A percentile compares a stretch with the other conserved stretches of the same genome.
These are phyloP conservation scores for Hydractinia symbiolongicarpus DNA, from an alignment of 30 jellyfish, hydroid and myxozoan species.

Conservation along the genomic window DNA sequence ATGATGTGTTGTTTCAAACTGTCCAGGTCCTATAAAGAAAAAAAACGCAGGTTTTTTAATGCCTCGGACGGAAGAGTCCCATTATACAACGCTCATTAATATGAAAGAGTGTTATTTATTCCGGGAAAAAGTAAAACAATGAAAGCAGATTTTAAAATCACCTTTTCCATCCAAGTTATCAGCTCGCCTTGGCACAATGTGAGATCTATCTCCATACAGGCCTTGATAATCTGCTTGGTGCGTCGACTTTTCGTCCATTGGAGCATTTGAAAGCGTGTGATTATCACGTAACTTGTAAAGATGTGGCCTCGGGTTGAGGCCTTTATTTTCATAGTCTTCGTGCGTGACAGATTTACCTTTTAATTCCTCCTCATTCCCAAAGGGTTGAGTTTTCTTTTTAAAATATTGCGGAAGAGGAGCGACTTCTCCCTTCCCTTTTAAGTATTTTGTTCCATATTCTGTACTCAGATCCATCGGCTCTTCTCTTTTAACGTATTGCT, in stretches of 20 bases:
- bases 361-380: neutral
- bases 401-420: conserved; percentile 5
- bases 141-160: neutral
- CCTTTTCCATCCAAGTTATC: conserved; percentile 6
- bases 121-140: neutral
- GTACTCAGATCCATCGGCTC: conserved; percentile 20
- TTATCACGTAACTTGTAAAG: neutral
- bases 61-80: no score
- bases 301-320: neutral
- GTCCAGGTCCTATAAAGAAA: conserved; percentile 10
- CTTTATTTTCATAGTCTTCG: conserved; percentile 1
- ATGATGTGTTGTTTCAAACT: conserved; percentile 11
- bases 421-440: conserved; percentile 18
- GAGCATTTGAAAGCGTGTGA: neutral
- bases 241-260: neutral
- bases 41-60: neutral
- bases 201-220: neutral
- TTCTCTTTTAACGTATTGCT: neutral
- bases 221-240: conserved; percentile 21
- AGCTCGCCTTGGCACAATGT: neutral
- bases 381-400: conserved; percentile 5
- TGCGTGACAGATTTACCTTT: conserved; percentile 16
- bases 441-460: conserved; percentile 17
- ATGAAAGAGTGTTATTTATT: no score
- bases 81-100: no score